Conservation (phyloP, 2,797 vertebrate species). For the Ateles fusciceps region DNA sequence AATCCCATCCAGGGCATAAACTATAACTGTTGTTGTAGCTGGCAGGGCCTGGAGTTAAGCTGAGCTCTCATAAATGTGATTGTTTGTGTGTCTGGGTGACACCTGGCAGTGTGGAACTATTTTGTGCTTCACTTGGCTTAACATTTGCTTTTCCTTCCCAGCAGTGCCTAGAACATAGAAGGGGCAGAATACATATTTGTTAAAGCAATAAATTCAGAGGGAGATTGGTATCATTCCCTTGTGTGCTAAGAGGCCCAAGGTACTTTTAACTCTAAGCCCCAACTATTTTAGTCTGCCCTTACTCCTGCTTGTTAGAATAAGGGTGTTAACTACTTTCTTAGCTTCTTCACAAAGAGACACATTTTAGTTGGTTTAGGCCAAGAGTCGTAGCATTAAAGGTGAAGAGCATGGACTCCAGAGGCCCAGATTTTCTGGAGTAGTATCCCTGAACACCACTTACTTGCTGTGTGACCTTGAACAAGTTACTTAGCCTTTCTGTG, state of each 20-base stretch:
- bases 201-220: slow-evolving; percentile 45
- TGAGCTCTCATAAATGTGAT: not conserved
- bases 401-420: not conserved
- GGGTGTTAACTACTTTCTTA: not conserved
- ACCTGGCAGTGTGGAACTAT: not conserved
- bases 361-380: not conserved
- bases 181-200: not conserved
- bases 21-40: not conserved
- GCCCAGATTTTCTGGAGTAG: not conserved
- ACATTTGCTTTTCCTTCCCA: not conserved
- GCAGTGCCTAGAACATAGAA: not conserved
- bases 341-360: not conserved
- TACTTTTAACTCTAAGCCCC: not conserved
- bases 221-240: not conserved
- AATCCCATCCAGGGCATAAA: not conserved
- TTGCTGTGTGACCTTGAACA: not conserved
- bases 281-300: not conserved
- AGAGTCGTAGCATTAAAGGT: not conserved
- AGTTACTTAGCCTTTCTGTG: not conserved
- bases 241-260: not conserved
- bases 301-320: not conserved
- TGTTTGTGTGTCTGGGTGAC: not conserved
- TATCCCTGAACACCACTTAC: not conserved
- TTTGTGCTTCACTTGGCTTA: slow-evolving; percentile 17
- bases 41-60: not conserved